Base-by-base conservation (phyloP, 2,113 vertebrate species). In the Xerus inauris region DNA sequence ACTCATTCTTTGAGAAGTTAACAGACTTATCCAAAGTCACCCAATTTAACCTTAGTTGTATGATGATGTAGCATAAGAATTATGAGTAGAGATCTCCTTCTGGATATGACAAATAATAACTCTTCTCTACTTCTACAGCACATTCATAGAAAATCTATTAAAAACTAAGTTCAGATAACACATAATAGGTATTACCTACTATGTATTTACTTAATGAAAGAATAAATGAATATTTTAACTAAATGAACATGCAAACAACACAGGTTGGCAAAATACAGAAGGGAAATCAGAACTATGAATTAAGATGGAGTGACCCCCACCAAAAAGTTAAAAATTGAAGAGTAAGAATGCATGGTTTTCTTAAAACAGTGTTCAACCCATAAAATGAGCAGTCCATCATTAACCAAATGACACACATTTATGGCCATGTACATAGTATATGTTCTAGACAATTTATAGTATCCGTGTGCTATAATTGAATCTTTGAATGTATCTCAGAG, bases 1-100 rank as follows among this genome's bases (percentile, higher is more conserved):
- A 30, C 19, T 42, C 32, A 69, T 35, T 65, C 22, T 57, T 89
- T 77, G 32, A 40, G 14, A 91, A 49, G 40, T 89, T 95, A 89
- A 83, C 22, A 38, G 17, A 93, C 51, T 86, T 62, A 69, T 30
- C 38, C 22, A 67, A 88, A 20, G 8, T 73, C 79, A 62, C 5
- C 49, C 26, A 86, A 80, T 64, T 95, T 80, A 42, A 84, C 8
- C 10, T 12, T 57, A 7, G 16, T 45, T 82, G 35, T 86, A 49
- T 73, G 89, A 28, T 67, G 59, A 73, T n/a, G 92, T 92, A 75
- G 49, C 19, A 47, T 71, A 64, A 87, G 32, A 86, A 94, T 79
- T 38, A 54, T 49, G 71, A 85, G 32, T 73, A 75, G 54, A 77
- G 28, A 35, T 59, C 16, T 91, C 65, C 45, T 96, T 54, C 20